Evolutionary conservation across 2,888 invertebrate species (phyloP), one percentile per base, ranked within the genome.

Genomic region (Drosophila hamatofila): DNA sequence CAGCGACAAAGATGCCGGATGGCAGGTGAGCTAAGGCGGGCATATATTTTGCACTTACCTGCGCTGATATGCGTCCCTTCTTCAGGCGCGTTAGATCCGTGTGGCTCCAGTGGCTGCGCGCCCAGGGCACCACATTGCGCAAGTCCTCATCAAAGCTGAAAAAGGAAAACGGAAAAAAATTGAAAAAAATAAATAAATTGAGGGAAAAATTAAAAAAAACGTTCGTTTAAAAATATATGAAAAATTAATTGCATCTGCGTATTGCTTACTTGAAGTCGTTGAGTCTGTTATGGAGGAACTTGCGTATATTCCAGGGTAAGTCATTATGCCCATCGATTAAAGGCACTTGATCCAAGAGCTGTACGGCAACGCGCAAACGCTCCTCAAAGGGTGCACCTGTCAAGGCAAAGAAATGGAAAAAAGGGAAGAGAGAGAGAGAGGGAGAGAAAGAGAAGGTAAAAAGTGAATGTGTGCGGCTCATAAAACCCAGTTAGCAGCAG

Each of bases 251-350:
- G 64, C 55, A 64, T 63, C 51, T 48, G 49, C 39, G 41, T 56
- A 18, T 92, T 82, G 89, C 91, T 92, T 80, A 95, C 95, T 95
- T 95, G 90, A 97, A 97, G 92, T 97, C 96, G 92, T 96, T 96
- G 86, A 97, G 95, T 92, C 96, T 96, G 93, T 97, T 97, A 93
- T 97, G 97, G 92, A 97, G 94, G 93, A 97, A 97, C 93, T 97
- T 97, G 81, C 97, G 94, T 92, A 97, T 97, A 93, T 97, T 97
- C 97, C 97, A 97, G 16, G 97, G 97, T 78, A 97, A 94, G 93
- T 97, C 97, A 93, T 97, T 97, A 94, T 97, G 97, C 80, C 97
- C 97, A 93, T 96, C 96, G 84, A 96, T 95, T 83, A 96, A 95
- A 80, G 96, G 96, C 83, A 96, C 96, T 93, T 96, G 96, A 91